Conservation (phyloP, 2,888 invertebrate genomes). For the Desoria tigrina region DNA sequence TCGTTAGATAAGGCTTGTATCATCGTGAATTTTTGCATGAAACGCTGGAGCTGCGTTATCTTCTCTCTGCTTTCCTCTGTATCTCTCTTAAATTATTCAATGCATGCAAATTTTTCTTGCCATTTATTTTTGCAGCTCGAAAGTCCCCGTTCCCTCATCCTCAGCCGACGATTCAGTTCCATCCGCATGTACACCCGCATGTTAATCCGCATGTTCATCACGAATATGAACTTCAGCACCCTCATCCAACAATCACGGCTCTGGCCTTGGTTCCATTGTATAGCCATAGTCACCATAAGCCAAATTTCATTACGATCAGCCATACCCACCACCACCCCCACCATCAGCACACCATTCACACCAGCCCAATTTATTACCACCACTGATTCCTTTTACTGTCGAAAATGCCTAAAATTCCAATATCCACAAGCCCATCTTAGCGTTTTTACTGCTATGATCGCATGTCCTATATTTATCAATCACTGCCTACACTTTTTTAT, state of each 20-base stretch:
- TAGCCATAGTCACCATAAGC: neutral
- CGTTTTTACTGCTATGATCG: no score
- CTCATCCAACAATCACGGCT: neutral
- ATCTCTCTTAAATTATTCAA: slow-evolving; percentile 11
- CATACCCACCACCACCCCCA: neutral
- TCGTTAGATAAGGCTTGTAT: no score
- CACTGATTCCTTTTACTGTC: neutral
- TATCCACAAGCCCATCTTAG: no score
- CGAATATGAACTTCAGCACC: slow-evolving; percentile 1
- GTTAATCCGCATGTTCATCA: slow-evolving; percentile 1
- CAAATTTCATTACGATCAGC: neutral
- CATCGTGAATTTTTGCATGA: no score
- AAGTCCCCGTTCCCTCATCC: neutral
- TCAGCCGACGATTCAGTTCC: neutral
- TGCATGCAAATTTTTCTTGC: neutral
- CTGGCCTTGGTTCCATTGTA: neutral
- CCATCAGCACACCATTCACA: neutral
- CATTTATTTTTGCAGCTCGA: slow-evolving; percentile 5
- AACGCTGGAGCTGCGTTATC: neutral
- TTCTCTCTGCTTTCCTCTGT: neutral
- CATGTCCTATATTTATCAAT: no score
- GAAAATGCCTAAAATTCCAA: no score
- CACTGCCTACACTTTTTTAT: no score
- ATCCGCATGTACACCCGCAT: slow-evolving; percentile 1
- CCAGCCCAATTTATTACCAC: slow-evolving; percentile 1